Conservation (phyloP, 2,113 vertebrate genomes). For the Terrapene triunguis region DNA sequence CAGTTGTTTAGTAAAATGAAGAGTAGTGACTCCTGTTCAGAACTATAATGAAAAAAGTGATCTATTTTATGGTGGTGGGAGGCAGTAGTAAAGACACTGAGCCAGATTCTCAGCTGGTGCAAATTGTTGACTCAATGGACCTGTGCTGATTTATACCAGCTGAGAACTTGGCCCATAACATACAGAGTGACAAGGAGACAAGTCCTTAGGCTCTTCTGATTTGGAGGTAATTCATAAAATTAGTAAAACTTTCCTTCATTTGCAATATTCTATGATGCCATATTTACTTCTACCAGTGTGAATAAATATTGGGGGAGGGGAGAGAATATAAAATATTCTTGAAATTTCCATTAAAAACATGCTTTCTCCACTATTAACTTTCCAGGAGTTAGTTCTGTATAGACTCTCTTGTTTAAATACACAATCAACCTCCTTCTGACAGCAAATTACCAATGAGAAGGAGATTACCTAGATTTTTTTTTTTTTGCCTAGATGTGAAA, state of each 20-base stretch:
- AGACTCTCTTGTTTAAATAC: slow-evolving; percentile 60
- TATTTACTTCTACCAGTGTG: not conserved
- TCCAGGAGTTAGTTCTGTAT: not conserved
- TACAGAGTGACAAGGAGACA: not conserved
- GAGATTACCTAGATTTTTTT: slow-evolving; percentile 37
- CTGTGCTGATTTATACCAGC: not conserved
- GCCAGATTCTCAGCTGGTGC: slow-evolving; percentile 29
- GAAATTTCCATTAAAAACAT: slow-evolving; percentile 9
- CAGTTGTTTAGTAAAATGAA: not conserved
- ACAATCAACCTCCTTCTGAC: slow-evolving; percentile 29
- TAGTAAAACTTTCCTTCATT: not conserved
- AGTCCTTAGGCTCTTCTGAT: slow-evolving; percentile 15
- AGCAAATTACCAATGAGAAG: slow-evolving; percentile 55
- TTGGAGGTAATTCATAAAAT: slow-evolving; percentile 14
- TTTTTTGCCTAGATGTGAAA: not conserved
- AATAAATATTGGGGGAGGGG: not conserved
- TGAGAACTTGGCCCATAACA: slow-evolving; percentile 4
- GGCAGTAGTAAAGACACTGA: not conserved
- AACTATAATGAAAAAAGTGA: not conserved
- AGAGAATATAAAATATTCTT: not conserved
- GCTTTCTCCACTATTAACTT: fast-evolving
- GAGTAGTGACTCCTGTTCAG: not conserved
- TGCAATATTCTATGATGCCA: not conserved
- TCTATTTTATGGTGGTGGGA: not conserved
- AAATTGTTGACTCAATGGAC: not conserved